These are phyloP conservation scores for Notothenia coriiceps DNA, from an alignment of 2,113 vertebrate genomes.

Conservation along the genomic window DNA sequence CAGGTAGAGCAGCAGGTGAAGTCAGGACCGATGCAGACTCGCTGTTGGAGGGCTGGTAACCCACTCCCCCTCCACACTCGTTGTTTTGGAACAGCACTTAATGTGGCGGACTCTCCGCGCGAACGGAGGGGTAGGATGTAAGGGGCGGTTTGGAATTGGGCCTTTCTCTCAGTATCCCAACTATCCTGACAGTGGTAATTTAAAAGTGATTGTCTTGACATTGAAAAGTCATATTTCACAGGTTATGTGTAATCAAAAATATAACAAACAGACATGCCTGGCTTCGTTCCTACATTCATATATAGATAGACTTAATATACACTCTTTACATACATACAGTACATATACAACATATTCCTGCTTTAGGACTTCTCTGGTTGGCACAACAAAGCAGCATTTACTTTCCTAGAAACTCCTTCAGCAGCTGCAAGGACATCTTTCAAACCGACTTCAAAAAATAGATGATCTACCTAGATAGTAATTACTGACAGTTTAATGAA, in stretches of 20 bases:
- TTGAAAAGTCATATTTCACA: background rate
- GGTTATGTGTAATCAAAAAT: background rate
- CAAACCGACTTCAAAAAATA: background rate
- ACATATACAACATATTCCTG: slow-evolving; percentile 28
- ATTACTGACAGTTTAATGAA: background rate
- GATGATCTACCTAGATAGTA: background rate
- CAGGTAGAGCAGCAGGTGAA: too few species aligned
- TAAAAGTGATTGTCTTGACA: slow-evolving; percentile 17
- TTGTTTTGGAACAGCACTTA: too few species aligned
- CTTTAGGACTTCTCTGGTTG: slow-evolving; percentile 2
- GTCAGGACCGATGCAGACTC: too few species aligned
- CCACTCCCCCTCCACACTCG: too few species aligned
- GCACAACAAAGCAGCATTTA: background rate
- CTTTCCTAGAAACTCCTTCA: background rate
- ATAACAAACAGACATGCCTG: slow-evolving; percentile 28
- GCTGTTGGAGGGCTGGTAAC: too few species aligned
- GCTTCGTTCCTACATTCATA: slow-evolving; percentile 63
- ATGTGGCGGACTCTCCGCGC: too few species aligned
- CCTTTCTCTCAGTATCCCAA: background rate
- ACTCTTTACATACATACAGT: slow-evolving; percentile 60
- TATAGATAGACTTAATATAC: slow-evolving; percentile 63
- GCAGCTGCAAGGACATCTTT: background rate
- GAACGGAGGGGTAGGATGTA: too few species aligned
- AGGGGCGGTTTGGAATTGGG: too few species aligned
- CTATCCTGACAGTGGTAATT: background rate